phyloP scores from a whole-genome alignment of 2,797 vertebrate species.

The Emys orbicularis region DNA sequence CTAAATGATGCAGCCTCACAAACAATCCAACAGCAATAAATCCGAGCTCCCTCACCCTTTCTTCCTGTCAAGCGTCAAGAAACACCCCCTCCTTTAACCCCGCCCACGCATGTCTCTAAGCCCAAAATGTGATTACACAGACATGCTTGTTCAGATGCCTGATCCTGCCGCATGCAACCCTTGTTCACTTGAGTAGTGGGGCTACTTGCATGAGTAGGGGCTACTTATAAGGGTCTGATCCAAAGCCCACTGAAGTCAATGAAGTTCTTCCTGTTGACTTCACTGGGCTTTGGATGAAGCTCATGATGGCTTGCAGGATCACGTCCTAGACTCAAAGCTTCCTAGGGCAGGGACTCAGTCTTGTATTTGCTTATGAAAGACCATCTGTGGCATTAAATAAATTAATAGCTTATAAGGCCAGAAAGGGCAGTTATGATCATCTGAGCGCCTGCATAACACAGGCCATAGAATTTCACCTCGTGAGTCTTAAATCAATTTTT shows the following conservation, averaged over 20 bases:
- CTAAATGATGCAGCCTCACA: neutral
- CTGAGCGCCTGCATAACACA: neutral
- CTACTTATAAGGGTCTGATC: neutral
- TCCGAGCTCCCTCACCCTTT: neutral
- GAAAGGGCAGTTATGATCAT: neutral
- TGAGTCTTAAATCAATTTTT: neutral
- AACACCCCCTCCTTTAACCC: neutral
- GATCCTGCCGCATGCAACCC: neutral
- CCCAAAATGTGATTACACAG: neutral
- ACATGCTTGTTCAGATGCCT: neutral
- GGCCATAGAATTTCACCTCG: neutral
- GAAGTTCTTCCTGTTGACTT: neutral
- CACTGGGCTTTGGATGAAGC: constrained; percentile 6
- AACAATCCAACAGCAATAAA: neutral
- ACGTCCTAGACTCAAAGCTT: neutral
- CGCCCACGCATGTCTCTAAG: neutral
- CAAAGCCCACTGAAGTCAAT: neutral
- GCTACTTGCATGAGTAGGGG: neutral
- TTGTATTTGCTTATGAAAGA: neutral
- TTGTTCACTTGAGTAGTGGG: fast-evolving
- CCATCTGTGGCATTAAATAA: neutral
- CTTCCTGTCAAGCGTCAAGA: neutral
- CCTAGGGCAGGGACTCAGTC: neutral
- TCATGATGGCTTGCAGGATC: neutral
- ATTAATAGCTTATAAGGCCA: neutral